A percentile compares a stretch with the other conserved stretches of the same genome.
phyloP scores from a whole-genome alignment of 2,113 vertebrate genomes.

The Enhydra lutris region DNA sequence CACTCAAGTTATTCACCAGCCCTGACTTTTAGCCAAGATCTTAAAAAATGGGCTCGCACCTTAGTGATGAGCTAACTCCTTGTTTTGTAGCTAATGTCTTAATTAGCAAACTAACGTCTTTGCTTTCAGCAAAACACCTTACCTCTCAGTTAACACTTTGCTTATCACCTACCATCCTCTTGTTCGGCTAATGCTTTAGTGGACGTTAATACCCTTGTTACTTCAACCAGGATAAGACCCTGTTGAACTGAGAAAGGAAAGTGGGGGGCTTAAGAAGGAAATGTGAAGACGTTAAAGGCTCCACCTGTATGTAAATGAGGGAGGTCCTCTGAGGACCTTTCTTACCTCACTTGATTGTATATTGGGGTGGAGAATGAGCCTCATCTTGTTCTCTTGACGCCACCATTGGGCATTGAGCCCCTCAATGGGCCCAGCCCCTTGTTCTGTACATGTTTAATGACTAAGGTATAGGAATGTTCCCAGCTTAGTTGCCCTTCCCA shows the following conservation, averaged over 20 bases:
- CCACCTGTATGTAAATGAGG: not conserved
- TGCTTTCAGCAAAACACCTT: not conserved
- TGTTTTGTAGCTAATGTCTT: not conserved
- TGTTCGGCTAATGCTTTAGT: not conserved
- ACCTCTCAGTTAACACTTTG: not conserved
- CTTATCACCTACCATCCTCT: not conserved
- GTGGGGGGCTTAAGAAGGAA: not conserved
- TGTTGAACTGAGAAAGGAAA: not conserved
- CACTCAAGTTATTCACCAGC: not conserved
- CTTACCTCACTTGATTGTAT: not conserved
- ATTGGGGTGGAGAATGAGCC: not conserved
- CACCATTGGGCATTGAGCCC: accelerated
- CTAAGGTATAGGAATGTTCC: not conserved
- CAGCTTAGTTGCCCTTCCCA: not conserved
- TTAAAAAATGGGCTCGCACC: not conserved
- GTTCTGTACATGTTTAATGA: not conserved
- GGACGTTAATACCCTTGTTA: not conserved
- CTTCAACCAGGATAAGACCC: not conserved
- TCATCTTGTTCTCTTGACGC: not conserved
- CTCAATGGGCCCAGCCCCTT: not conserved
- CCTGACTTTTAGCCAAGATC: not conserved
- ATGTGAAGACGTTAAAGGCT: not conserved
- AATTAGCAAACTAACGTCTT: not conserved
- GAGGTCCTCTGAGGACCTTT: not conserved
- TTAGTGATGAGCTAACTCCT: not conserved